These are phyloP conservation scores for Pandemis heparana DNA, from an alignment of 2,888 invertebrate genomes.

Conservation along the genomic window DNA sequence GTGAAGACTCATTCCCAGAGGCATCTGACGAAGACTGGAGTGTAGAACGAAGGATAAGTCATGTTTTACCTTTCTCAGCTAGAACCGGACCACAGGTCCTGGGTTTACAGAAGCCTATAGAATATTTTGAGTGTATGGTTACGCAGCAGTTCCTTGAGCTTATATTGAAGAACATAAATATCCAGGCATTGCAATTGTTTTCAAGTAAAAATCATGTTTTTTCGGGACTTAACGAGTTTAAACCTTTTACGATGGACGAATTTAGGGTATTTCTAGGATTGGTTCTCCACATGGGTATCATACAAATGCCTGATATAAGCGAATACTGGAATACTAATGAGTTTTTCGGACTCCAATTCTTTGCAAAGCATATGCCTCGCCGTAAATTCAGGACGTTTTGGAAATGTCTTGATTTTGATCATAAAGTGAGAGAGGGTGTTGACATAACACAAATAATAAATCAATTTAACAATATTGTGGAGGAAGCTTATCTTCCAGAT, in stretches of 20 bases:
- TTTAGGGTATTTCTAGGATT: slow-evolving; percentile 29
- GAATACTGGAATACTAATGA: slow-evolving; percentile 35
- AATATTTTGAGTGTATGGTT: slow-evolving; percentile 26
- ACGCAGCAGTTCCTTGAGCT: slow-evolving; percentile 2
- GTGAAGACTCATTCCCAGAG: slow-evolving; percentile 18
- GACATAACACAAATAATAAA: slow-evolving; percentile 27
- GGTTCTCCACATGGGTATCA: slow-evolving; percentile 31
- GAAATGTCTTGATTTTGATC: slow-evolving; percentile 26
- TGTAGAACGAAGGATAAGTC: slow-evolving; percentile 3
- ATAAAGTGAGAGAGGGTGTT: not conserved
- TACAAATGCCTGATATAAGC: slow-evolving; percentile 22
- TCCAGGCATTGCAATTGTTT: slow-evolving; percentile 17
- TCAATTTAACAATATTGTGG: slow-evolving; percentile 24
- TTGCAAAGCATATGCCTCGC: slow-evolving; percentile 31
- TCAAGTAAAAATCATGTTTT: slow-evolving; percentile 16
- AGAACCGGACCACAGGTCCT: slow-evolving; percentile 2
- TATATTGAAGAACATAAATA: slow-evolving; percentile 21
- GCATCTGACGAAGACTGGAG: slow-evolving; percentile 27
- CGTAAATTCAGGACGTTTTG: slow-evolving; percentile 29
- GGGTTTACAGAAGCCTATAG: slow-evolving; percentile 9
- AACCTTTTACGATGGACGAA: slow-evolving; percentile 19
- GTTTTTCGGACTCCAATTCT: slow-evolving; percentile 28
- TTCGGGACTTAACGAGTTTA: slow-evolving; percentile 1
- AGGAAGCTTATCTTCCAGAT: slow-evolving; percentile 5
- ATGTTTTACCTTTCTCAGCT: slow-evolving; percentile 3